Evolutionary conservation across 2,888 invertebrate species (phyloP).

Genomic region (Tortricodes alternella): DNA sequence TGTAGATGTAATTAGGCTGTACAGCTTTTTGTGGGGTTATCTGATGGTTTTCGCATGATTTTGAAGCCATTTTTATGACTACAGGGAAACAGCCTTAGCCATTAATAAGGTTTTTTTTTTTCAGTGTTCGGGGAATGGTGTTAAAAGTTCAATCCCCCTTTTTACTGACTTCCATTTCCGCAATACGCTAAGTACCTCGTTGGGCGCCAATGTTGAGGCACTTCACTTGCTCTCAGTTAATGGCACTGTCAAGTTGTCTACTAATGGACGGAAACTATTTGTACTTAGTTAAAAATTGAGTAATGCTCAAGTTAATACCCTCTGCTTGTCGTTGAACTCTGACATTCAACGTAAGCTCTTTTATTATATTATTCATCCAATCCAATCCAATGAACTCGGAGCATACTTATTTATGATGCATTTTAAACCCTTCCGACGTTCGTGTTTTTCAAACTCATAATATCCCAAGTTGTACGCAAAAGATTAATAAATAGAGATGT

Average conservation of each 20-base stretch:
- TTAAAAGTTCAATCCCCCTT: background rate
- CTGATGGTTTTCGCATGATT: background rate
- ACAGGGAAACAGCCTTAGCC: no score
- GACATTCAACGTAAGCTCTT: constrained; percentile 4
- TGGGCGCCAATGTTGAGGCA: constrained; percentile 13
- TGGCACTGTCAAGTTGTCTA: constrained; percentile 29
- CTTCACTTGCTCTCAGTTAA: constrained; percentile 21
- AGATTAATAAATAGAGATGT: background rate
- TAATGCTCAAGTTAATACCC: constrained; percentile 12
- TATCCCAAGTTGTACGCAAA: background rate
- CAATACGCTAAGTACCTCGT: constrained; percentile 6
- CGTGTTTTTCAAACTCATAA: background rate
- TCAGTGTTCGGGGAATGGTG: no score
- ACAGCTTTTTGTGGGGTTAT: constrained; percentile 6
- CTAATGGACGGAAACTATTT: constrained; percentile 26
- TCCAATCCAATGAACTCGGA: constrained; percentile 6
- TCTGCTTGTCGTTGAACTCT: constrained; percentile 13
- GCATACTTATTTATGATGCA: constrained; percentile 10
- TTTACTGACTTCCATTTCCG: constrained; percentile 7
- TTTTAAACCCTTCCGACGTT: background rate
- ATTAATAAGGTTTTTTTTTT: no score
- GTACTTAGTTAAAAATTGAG: constrained; percentile 17
- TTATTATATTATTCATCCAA: background rate
- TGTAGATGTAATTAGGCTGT: constrained; percentile 18
- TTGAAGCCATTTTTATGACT: no score